Conservation (phyloP, 2,888 invertebrate species). For the Nipponacmea schrenckii region DNA sequence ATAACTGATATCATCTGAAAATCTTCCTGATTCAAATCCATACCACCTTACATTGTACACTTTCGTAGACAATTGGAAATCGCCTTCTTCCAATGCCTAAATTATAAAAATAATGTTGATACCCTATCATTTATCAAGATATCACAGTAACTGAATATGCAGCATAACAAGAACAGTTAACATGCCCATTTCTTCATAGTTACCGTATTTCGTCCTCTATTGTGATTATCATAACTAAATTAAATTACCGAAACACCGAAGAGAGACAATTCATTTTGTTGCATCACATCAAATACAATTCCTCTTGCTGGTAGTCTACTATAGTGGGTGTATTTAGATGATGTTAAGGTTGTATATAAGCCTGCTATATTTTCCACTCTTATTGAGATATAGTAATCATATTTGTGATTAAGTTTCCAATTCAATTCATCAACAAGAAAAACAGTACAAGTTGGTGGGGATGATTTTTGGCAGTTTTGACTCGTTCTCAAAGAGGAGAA, state of each 20-base stretch:
- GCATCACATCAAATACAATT: slow-evolving; percentile 26
- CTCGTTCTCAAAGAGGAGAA: not conserved
- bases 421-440: slow-evolving; percentile 16
- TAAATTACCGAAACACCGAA: slow-evolving; percentile 15
- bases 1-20: slow-evolving; percentile 30
- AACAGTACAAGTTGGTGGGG: slow-evolving; percentile 25
- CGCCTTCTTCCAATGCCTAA: slow-evolving; percentile 37
- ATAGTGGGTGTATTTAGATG: slow-evolving; percentile 25
- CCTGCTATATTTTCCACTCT: slow-evolving; percentile 27
- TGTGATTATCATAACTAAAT: no score
- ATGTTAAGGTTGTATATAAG: slow-evolving; percentile 16
- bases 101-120: slow-evolving; percentile 1
- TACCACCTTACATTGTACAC: slow-evolving; percentile 36
- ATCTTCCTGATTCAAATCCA: slow-evolving; percentile 39
- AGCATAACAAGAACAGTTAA: not conserved
- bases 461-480: slow-evolving; percentile 9
- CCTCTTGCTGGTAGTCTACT: slow-evolving; percentile 20
- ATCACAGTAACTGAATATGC: no score
- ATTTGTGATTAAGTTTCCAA: slow-evolving; percentile 26
- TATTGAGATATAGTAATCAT: slow-evolving; percentile 28
- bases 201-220: not conserved
- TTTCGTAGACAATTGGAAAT: slow-evolving; percentile 28
- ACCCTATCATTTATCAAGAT: slow-evolving; percentile 22
- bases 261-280: slow-evolving; percentile 13
- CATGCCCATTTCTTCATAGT: not conserved